A percentile compares a stretch with the other conserved stretches of the same genome.
Evolutionary conservation across 2,888 invertebrate genomes (phyloP).

Genomic region (Apomyelois bistriatella): DNA sequence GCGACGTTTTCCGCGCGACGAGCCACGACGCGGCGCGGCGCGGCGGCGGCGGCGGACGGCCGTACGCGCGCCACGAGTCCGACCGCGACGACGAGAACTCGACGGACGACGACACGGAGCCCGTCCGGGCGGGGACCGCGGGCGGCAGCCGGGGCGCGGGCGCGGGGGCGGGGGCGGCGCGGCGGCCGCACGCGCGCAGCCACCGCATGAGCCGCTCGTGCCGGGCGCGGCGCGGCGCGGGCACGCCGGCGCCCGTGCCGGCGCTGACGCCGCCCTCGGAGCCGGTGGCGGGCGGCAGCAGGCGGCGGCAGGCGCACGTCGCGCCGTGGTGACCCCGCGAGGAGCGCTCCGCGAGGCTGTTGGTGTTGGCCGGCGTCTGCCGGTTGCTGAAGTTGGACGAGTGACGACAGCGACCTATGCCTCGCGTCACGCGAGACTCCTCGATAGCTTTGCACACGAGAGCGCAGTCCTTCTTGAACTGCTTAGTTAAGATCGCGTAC

Average conservation of each 20-base stretch:
- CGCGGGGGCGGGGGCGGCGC: conserved; percentile 33
- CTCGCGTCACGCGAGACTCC: conserved; percentile 93
- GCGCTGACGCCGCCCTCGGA: conserved; percentile 81
- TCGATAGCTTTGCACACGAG: conserved; percentile 97
- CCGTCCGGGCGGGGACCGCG: conserved; percentile 80
- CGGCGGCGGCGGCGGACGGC: conserved; percentile 89
- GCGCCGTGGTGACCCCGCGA: conserved; percentile 85
- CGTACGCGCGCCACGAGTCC: conserved; percentile 91
- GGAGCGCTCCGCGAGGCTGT: conserved; percentile 89
- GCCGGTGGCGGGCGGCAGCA: conserved; percentile 85
- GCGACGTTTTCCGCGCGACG: conserved; percentile 94
- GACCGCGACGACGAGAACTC: conserved; percentile 94
- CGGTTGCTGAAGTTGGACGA: conserved; percentile 93
- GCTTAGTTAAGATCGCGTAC: conserved; percentile 98
- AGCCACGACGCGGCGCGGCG: conserved; percentile 93
- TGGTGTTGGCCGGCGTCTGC: conserved; percentile 92
- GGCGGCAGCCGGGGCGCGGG: conserved; percentile 49
- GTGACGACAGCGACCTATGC: conserved; percentile 91
- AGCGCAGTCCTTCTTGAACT: conserved; percentile 98
- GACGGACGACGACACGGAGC: conserved; percentile 92
- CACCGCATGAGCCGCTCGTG: conserved; percentile 59
- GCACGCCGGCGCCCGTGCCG: conserved; percentile 69
- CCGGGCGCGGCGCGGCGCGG: conserved; percentile 75
- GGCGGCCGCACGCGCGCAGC: conserved; percentile 58
- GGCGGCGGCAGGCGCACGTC: conserved; percentile 80